These are phyloP conservation scores for Lutjanus erythropterus DNA, from an alignment of 2,113 vertebrate genomes.

Conservation along the genomic window DNA sequence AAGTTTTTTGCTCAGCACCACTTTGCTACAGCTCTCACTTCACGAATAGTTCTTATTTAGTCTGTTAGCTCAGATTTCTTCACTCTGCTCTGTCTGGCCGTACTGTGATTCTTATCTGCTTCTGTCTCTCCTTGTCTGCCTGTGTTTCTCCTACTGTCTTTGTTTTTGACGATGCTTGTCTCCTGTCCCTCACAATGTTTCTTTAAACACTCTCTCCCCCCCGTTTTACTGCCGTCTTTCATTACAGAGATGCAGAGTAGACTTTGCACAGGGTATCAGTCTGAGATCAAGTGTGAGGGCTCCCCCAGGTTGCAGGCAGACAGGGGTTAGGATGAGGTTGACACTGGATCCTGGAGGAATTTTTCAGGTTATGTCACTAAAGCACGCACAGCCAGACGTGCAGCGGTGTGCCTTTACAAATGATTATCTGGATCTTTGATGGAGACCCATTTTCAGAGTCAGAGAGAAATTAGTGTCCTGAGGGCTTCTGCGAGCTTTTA, in stretches of 20 bases:
- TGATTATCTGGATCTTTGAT: constrained; percentile 63
- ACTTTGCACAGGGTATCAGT: constrained; percentile 53
- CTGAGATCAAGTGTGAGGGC: constrained; percentile 61
- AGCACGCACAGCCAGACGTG: constrained; percentile 55
- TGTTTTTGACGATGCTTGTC: constrained; percentile 22
- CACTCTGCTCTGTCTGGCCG: constrained; percentile 11
- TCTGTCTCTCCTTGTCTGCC: constrained; percentile 22
- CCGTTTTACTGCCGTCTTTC: constrained; percentile 47
- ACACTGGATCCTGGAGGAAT: constrained; percentile 76
- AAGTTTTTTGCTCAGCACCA: too few species aligned
- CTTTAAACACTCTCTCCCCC: background rate
- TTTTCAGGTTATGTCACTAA: constrained; percentile 70
- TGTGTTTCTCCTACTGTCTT: constrained; percentile 2
- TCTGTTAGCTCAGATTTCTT: constrained; percentile 20
- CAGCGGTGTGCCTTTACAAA: constrained; percentile 67
- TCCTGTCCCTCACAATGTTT: constrained; percentile 30
- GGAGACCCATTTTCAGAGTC: constrained; percentile 49
- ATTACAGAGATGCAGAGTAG: constrained; percentile 41
- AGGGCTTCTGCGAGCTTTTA: constrained; percentile 67
- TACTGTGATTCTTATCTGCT: constrained; percentile 31
- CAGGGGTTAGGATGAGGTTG: constrained; percentile 40
- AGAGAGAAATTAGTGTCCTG: constrained; percentile 61
- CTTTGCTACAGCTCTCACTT: background rate
- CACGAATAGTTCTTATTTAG: background rate
- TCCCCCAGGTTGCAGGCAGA: constrained; percentile 53